Conservation (phyloP, 2,797 vertebrate genomes). For the Pseudocheirus occidentalis region DNA sequence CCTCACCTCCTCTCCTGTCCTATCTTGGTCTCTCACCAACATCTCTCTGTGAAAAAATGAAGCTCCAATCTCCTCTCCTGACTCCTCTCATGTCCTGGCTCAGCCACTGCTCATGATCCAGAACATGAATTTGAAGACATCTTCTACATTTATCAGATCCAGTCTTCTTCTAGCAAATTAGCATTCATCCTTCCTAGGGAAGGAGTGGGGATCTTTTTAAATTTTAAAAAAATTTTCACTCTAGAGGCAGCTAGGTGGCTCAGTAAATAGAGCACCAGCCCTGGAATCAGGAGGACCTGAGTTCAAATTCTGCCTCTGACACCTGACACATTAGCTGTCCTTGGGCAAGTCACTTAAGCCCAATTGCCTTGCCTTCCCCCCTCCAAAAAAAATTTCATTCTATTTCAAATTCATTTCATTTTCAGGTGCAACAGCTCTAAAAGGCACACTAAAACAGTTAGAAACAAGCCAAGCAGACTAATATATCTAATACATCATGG, state of each 20-base stretch:
- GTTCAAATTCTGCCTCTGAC: no score
- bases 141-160: background rate
- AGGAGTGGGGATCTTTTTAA: background rate
- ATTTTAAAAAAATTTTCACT: background rate
- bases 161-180: constrained; percentile 12
- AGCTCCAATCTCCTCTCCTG: constrained; percentile 1
- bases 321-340: no score
- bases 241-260: no score
- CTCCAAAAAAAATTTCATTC: background rate
- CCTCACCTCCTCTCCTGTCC: background rate
- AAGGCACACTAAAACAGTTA: background rate
- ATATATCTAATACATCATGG: background rate
- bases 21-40: background rate
- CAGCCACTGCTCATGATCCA: constrained; percentile 21
- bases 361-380: no score
- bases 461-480: background rate
- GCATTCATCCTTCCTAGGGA: constrained; percentile 31
- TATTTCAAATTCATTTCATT: constrained; percentile 44
- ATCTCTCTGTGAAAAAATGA: background rate
- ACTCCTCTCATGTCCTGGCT: background rate
- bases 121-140: constrained; percentile 20
- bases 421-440: constrained; percentile 3
- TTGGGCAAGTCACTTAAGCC: no score
- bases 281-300: no score
- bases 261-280: no score